Conservation (phyloP, 2,888 invertebrate genomes). For the Augochlorella aurata region DNA sequence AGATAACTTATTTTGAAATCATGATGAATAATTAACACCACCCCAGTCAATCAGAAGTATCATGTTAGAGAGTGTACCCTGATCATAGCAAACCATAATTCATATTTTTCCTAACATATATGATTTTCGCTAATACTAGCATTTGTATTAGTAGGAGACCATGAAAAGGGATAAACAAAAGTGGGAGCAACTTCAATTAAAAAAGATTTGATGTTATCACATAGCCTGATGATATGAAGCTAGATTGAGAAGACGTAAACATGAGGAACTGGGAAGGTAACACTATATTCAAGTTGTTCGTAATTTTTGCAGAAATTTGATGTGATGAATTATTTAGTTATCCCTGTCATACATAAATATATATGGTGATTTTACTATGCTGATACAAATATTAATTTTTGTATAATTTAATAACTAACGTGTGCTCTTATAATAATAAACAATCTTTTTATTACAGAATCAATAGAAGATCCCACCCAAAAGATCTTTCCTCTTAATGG, state of each 20-base stretch:
- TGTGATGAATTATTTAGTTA: constrained; percentile 75
- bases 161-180: constrained; percentile 19
- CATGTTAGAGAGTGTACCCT: constrained; percentile 70
- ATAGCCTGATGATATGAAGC: neutral
- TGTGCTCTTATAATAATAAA: neutral
- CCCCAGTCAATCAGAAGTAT: constrained; percentile 75
- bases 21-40: constrained; percentile 71
- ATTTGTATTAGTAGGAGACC: constrained; percentile 12
- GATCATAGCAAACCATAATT: constrained; percentile 28
- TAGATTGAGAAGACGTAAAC: neutral
- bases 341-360: constrained; percentile 76
- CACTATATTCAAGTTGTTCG: neutral
- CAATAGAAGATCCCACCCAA: neutral
- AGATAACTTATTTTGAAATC: neutral
- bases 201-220: neutral
- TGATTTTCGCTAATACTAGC: neutral
- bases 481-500: no score
- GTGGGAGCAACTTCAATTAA: neutral
- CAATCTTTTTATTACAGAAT: constrained; percentile 22
- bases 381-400: constrained; percentile 57
- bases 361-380: constrained; percentile 73
- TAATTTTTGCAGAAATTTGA: neutral
- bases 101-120: neutral
- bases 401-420: neutral
- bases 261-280: constrained; percentile 15